These are phyloP conservation scores for Tortrix viridana DNA, from an alignment of 2,888 invertebrate species.

Conservation along the genomic window DNA sequence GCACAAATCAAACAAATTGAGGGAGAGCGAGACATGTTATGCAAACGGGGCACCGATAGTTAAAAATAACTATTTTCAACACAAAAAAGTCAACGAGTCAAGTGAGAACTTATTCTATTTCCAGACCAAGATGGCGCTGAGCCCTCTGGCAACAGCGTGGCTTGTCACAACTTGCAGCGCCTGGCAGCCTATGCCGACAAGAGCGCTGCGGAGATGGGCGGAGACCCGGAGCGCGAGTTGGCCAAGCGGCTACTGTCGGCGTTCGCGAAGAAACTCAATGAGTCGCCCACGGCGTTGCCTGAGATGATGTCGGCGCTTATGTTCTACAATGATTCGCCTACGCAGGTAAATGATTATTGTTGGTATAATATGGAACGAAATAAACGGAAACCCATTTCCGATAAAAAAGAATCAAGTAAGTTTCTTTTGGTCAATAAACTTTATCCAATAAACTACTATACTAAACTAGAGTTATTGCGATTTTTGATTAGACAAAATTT, in stretches of 20 bases:
- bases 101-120: constrained; percentile 28
- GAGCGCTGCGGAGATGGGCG: constrained; percentile 63
- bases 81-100: too few species aligned
- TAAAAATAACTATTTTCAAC: too few species aligned
- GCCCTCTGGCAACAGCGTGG: constrained; percentile 95
- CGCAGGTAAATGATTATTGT: constrained; percentile 83
- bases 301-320: constrained; percentile 90
- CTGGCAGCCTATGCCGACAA: constrained; percentile 89
- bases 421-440: too few species aligned
- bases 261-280: constrained; percentile 85
- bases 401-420: too few species aligned
- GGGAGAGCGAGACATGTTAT: too few species aligned
- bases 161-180: constrained; percentile 91
- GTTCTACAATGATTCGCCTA: constrained; percentile 87
- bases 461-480: too few species aligned
- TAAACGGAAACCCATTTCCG: too few species aligned
- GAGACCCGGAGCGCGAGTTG: constrained; percentile 73
- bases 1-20: too few species aligned
- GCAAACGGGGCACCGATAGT: too few species aligned
- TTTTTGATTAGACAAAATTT: too few species aligned
- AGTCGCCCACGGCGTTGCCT: constrained; percentile 88
- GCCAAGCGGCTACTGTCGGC: constrained; percentile 85
- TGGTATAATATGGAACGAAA: neutral
- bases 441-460: too few species aligned
- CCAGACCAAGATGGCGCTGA: constrained; percentile 97